These are phyloP conservation scores for Embiotoca jacksoni DNA, from an alignment of 2,113 vertebrate genomes.

Conservation along the genomic window DNA sequence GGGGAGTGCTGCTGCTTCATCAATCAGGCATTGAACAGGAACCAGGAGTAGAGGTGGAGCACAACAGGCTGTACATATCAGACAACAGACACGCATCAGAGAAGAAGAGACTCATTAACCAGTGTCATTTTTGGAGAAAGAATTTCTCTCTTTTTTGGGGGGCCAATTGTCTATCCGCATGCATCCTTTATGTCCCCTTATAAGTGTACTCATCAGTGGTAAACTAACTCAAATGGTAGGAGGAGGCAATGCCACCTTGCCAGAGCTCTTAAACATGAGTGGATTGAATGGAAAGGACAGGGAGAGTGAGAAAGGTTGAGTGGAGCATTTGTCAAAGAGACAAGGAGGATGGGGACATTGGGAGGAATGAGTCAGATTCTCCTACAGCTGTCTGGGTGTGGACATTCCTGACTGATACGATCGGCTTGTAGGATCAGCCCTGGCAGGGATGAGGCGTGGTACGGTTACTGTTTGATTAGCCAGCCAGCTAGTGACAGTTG, in stretches of 20 bases:
- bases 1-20: conserved; percentile 38
- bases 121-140: conserved; percentile 17
- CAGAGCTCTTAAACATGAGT: conserved; percentile 31
- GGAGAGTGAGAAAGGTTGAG: conserved; percentile 9
- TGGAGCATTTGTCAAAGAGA: conserved; percentile 52
- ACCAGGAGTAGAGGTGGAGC: conserved; percentile 31
- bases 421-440: conserved; percentile 57
- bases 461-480: conserved; percentile 43
- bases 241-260: conserved; percentile 23
- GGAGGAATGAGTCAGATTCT: conserved; percentile 67
- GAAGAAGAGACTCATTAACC: conserved; percentile 29
- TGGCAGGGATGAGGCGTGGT: conserved; percentile 28
- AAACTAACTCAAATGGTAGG: conserved; percentile 33
- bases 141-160: conserved; percentile 15
- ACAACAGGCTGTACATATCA: conserved; percentile 36
- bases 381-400: conserved; percentile 75
- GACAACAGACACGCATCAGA: conserved; percentile 41
- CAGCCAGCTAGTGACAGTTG: conserved; percentile 33
- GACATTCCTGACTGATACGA: conserved; percentile 67
- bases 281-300: conserved; percentile 34
- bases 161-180: conserved; percentile 39
- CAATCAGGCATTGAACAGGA: conserved; percentile 58
- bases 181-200: conserved; percentile 29
- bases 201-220: conserved; percentile 28
- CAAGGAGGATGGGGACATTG: conserved; percentile 39